phyloP scores from a whole-genome alignment of 92 coral and sea anemone genomes.

The Desmophyllum pertusum region DNA sequence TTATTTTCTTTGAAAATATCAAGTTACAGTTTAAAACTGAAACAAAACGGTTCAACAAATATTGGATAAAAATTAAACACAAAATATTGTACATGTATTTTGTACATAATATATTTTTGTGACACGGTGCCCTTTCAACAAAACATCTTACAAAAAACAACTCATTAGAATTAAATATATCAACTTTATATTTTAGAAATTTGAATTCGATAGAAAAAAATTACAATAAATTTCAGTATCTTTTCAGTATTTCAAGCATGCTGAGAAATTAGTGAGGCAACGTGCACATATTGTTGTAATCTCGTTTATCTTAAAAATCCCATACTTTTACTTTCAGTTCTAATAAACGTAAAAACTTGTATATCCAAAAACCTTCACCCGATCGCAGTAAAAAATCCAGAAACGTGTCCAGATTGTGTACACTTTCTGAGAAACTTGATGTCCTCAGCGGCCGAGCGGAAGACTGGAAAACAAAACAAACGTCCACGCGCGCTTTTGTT shows the following conservation, averaged over 20 bases:
- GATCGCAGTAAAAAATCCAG: no score
- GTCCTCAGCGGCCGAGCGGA: neutral
- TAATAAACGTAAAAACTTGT: no score
- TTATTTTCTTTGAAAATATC: conserved; percentile 30
- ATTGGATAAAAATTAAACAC: neutral
- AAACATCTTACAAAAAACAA: neutral
- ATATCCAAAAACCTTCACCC: no score
- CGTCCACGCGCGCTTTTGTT: no score
- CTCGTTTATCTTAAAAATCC: no score
- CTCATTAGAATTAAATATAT: neutral
- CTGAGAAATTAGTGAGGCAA: neutral
- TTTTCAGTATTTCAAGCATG: neutral
- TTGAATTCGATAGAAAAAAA: neutral
- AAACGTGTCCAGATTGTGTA: no score
- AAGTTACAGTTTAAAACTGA: neutral
- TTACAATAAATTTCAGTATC: neutral
- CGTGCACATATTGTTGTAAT: neutral
- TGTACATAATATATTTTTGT: neutral
- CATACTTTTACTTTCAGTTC: no score
- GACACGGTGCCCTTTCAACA: neutral
- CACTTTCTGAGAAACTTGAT: neutral
- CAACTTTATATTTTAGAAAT: neutral
- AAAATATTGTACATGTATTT: neutral
- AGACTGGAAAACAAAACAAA: neutral
- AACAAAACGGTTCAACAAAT: neutral